Evolutionary conservation across 37 sponge, comb jelly and placozoan genomes (phyloP).

Genomic region (Halisarca cf. caerulea): DNA sequence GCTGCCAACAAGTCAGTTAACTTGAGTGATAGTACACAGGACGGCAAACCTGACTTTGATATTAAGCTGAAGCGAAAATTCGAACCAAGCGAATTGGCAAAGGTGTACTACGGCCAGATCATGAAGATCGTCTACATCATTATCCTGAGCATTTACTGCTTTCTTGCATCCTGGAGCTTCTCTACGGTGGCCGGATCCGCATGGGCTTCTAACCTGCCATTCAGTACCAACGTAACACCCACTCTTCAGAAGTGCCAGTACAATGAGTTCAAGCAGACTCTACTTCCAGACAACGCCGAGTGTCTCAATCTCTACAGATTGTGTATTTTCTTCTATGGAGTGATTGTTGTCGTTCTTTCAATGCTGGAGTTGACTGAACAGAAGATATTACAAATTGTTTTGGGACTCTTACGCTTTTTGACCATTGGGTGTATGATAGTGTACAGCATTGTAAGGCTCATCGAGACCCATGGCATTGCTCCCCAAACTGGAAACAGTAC

Average conservation of each 20-base stretch:
- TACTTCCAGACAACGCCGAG: conserved; percentile 39
- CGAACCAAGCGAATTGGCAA: conserved; percentile 76
- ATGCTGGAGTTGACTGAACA: conserved; percentile 83
- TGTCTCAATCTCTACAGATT: conserved; percentile 73
- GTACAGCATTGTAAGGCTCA: conserved; percentile 54
- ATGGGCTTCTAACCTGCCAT: conserved; percentile 87
- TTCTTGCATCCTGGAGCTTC: conserved; percentile 62
- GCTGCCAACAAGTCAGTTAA: no score
- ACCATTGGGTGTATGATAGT: conserved; percentile 66
- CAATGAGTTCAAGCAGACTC: conserved; percentile 50
- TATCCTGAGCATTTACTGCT: conserved; percentile 67
- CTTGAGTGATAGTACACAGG: no score
- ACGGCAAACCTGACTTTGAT: conserved; percentile 39
- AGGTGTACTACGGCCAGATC: conserved; percentile 58
- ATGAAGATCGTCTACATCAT: conserved; percentile 61
- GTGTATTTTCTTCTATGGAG: conserved; percentile 75
- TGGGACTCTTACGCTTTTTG: conserved; percentile 73
- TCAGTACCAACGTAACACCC: conserved; percentile 34
- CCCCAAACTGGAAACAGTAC: background rate
- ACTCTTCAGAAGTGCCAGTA: conserved; percentile 49
- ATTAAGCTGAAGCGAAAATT: conserved; percentile 61
- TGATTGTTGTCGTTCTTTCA: conserved; percentile 66
- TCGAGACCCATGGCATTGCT: background rate
- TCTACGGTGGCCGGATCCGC: conserved; percentile 83
- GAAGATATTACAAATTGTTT: conserved; percentile 75